Base-by-base conservation (phyloP, 2,113 vertebrate genomes). In the Desmodus rotundus region DNA sequence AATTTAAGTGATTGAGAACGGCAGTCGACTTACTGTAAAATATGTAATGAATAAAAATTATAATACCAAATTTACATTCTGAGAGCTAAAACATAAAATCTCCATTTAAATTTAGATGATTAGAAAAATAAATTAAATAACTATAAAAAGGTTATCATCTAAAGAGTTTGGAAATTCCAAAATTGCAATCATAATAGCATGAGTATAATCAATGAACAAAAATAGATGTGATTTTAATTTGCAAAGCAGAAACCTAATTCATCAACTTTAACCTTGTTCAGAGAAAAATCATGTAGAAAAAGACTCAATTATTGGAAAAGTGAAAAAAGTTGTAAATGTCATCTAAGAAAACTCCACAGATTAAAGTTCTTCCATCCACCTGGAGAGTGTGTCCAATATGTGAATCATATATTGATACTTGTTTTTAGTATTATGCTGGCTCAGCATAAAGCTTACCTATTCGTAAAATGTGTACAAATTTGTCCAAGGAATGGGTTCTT, bases 91-190 rank as follows among this genome's bases (percentile, higher is more conserved):
- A 74, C n/a, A 54, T 80, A 74, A 86, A 58, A 63, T n/a, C 33
- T 36, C 5, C 38, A 31, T 61, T 19, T 68, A 83, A 76, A 38
- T 11, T 83, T 77, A 88, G 28, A 41, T 78, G 67, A 54, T 80
- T 67, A 26, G 47, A 41, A 89, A 88, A 89, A 93, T 67, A 77
- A 68, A n/a, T 50, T 31, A 88, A 93, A 93, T 67, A 77, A 68
- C n/a, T 50, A 11, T 47, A 31, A 76, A 74, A 83, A 65, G 7
- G 1, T 36, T 43, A 45, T 74, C 8, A 76, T 58, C 17, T 87
- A 67, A 80, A 36, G 11, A 88, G 12, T 81, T 61, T 8, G 15
- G 3, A 77, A 88, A 77, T 61, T 76, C 16, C 28, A 77, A 76
- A 88, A 36, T 15, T 68, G 33, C 22, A 87, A 72, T 78, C 16